These are phyloP conservation scores for Oxyteleia sp. DNA, from an alignment of 2,888 invertebrate genomes.

Conservation along the genomic window DNA sequence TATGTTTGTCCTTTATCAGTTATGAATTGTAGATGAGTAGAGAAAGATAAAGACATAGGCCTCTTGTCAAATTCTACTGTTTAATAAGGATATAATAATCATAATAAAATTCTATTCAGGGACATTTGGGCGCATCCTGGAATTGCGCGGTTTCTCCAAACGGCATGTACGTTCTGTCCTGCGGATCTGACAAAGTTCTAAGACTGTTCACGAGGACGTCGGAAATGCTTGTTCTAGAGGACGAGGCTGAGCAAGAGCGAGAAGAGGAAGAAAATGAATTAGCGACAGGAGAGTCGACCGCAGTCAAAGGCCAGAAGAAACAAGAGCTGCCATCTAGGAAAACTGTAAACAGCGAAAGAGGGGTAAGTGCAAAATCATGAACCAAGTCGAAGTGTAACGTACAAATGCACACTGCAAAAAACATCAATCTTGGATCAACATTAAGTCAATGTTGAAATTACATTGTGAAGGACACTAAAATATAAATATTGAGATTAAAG, in stretches of 20 bases:
- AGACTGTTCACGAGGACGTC: constrained; percentile 95
- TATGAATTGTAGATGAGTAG: no score
- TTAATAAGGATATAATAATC: constrained; percentile 5
- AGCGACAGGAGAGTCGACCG: constrained; percentile 92
- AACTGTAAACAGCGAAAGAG: constrained; percentile 95
- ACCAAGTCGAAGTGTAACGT: no score
- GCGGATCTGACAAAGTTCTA: constrained; percentile 96
- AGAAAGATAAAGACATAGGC: no score
- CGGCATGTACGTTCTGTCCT: constrained; percentile 93
- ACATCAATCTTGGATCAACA: no score
- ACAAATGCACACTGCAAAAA: no score
- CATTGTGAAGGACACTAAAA: no score
- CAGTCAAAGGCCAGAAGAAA: constrained; percentile 92
- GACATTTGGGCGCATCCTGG: constrained; percentile 94
- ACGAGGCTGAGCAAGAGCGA: constrained; percentile 95
- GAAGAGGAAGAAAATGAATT: constrained; percentile 91
- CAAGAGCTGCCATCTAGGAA: constrained; percentile 95
- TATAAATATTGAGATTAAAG: no score
- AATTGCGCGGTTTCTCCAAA: constrained; percentile 93
- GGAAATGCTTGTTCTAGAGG: constrained; percentile 97
- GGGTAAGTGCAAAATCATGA: no score
- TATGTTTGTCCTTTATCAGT: no score
- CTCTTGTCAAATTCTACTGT: no score
- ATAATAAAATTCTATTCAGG: constrained; percentile 88
- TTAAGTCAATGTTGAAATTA: no score